These are phyloP conservation scores for Pampus argenteus DNA, from an alignment of 2,797 vertebrate species.

Conservation along the genomic window DNA sequence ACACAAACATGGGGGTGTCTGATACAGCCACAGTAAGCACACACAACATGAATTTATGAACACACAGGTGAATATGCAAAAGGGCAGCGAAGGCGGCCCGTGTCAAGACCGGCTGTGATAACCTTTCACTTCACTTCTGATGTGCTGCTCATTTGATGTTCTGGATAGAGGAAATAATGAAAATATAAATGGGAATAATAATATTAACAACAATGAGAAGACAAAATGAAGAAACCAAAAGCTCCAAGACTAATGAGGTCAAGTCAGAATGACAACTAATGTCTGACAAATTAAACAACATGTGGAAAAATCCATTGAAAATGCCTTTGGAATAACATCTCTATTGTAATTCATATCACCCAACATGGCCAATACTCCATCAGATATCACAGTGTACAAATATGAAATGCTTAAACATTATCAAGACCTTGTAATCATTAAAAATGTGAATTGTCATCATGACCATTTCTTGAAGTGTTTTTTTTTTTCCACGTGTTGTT, in stretches of 20 bases:
- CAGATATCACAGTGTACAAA: too few relatives aligned
- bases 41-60: constrained; percentile 33
- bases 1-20: constrained; percentile 28
- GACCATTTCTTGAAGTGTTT: too few relatives aligned
- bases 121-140: constrained; percentile 41
- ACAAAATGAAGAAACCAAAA: not conserved
- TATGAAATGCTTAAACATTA: too few relatives aligned
- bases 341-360: too few relatives aligned
- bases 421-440: too few relatives aligned
- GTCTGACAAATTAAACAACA: not conserved
- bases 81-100: constrained; percentile 10
- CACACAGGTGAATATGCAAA: constrained; percentile 37
- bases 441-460: too few relatives aligned
- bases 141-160: constrained; percentile 4
- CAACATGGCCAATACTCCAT: too few relatives aligned
- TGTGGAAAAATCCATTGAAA: too few relatives aligned
- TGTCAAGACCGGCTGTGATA: constrained; percentile 34
- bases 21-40: constrained; percentile 37
- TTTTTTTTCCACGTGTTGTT: too few relatives aligned
- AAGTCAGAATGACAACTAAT: not conserved
- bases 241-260: not conserved
- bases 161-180: not conserved
- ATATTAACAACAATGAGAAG: not conserved
- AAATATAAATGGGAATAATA: not conserved
- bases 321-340: not conserved